Conservation (phyloP, 2,113 vertebrate species). For the Cryptomyrus ogoouensis region DNA sequence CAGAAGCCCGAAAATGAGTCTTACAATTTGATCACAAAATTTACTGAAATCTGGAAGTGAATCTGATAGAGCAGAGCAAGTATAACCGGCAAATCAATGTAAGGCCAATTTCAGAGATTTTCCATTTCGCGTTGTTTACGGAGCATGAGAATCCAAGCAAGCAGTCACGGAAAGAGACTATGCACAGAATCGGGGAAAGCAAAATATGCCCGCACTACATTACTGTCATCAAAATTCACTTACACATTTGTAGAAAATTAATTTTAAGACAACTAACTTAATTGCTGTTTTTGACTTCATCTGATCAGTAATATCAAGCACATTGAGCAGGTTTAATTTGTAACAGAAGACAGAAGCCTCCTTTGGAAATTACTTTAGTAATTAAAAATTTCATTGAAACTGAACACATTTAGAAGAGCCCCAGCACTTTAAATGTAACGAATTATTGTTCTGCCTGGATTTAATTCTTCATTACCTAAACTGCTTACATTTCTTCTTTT, state of each 20-base stretch:
- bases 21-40: not conserved
- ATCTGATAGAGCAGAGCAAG: not conserved
- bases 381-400: not conserved
- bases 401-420: not conserved
- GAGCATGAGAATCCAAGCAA: not conserved
- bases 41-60: not conserved
- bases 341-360: not conserved
- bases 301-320: not conserved
- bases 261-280: not conserved
- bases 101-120: not conserved
- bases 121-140: not conserved
- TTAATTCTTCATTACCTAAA: conserved; percentile 5
- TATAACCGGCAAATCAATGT: not conserved
- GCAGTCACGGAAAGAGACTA: not conserved
- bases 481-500: conserved; percentile 1
- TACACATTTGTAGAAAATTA: not conserved
- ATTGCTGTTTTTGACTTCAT: not conserved
- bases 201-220: not conserved
- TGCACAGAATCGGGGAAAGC: not conserved
- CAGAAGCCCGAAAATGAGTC: not conserved
- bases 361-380: not conserved
- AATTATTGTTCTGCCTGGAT: not conserved
- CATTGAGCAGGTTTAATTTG: not conserved
- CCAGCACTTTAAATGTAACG: not conserved
- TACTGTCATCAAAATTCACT: not conserved